Base-by-base conservation (phyloP, 2,797 vertebrate genomes). In the Galagoides demidoff region DNA sequence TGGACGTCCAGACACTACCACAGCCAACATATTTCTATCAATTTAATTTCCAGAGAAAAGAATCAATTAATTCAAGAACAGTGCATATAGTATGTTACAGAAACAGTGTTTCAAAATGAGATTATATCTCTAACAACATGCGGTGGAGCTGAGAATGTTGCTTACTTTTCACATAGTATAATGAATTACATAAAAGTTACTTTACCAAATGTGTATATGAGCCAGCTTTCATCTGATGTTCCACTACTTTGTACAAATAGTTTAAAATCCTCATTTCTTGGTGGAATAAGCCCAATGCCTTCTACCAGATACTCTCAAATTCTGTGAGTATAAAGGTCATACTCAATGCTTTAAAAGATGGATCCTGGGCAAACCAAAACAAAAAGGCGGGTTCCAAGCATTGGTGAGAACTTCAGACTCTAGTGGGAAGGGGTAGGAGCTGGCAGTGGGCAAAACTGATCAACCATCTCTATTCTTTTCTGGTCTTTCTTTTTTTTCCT, bases 381-480 rank as follows among this genome's bases (percentile, higher is more conserved):
- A 17, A 19, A 74, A 45, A 20, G 2, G 10, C 11, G 0, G 7
- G 2, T 19, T 0, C 1, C 7, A 17, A 76, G 45, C 5, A 27
- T 43, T n/a, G 11, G 17, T 39, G 73, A 49, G 1, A 3, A 1
- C 55, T 45, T 63, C 31, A 12, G 13, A 25, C 49, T 37, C 7
- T 0, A 0, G 31, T 14, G 37, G 13, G 2, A 7, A 20, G 29
- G 19, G 22, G 13, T 61, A 52, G 7, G 66, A 14, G 31, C 0
- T 14, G 5, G 14, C 5, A 31, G 3, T 5, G 4, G 2, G 17
- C 66, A 49, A 0, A 9, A 1, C 11, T 16, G 37, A 8, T 43
- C 7, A 27, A 16, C 19, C 11, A 10, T 55, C 34, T 22, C 4
- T 10, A 4, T n/a, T 27, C 31, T 77, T 34, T 17, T 39, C 64